Evolutionary conservation across 2,113 vertebrate genomes (phyloP).

Genomic region (Poecile atricapillus): DNA sequence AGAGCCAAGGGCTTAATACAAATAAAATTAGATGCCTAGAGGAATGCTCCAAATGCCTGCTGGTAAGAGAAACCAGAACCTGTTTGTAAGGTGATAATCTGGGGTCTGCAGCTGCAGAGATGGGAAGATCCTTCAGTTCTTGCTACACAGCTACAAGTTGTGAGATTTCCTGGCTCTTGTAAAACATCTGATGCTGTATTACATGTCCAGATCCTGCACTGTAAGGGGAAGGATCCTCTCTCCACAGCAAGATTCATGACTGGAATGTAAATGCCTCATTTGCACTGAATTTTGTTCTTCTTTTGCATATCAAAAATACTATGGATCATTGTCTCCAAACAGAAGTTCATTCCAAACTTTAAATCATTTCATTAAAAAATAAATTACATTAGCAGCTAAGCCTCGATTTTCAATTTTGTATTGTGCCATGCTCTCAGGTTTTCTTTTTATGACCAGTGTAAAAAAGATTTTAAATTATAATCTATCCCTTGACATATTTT

Average conservation of each 20-base stretch:
- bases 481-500: conserved; percentile 32
- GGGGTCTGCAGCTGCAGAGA: neutral
- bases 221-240: neutral
- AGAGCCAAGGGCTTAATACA: neutral
- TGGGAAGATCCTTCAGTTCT: neutral
- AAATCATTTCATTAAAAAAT: conserved; percentile 62
- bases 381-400: conserved; percentile 56
- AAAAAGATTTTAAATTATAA: conserved; percentile 61
- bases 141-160: neutral
- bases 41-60: neutral
- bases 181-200: neutral
- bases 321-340: conserved; percentile 56
- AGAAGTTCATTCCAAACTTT: conserved; percentile 57
- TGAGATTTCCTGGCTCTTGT: neutral
- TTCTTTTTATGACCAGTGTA: conserved; percentile 42
- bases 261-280: conserved; percentile 8
- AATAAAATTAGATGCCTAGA: neutral
- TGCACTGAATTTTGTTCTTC: neutral
- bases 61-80: neutral
- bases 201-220: neutral
- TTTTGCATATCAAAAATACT: conserved; percentile 9
- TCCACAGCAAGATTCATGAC: neutral
- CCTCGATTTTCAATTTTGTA: conserved; percentile 47
- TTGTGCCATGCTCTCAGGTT: conserved; percentile 30
- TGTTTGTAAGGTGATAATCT: neutral